Conservation (phyloP, 2,797 vertebrate species). For the Ptychobarbus kaznakovi region DNA sequence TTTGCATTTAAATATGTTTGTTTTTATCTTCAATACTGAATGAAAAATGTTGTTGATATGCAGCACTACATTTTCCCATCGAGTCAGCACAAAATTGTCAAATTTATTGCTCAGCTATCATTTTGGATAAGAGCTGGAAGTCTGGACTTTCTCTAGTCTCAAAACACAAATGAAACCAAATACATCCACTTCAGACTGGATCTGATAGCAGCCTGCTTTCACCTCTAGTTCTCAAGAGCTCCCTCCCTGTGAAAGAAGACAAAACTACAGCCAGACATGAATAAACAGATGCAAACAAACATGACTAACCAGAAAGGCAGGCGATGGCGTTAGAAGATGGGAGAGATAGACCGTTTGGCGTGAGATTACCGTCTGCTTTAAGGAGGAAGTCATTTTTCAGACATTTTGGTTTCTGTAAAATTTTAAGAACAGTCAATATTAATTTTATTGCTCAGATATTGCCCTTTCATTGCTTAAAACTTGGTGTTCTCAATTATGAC, state of each 20-base stretch:
- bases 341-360: background rate
- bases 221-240: background rate
- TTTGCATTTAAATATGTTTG: background rate
- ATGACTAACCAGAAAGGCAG: conserved; percentile 49
- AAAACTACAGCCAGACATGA: conserved; percentile 49
- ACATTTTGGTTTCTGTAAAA: background rate
- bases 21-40: background rate
- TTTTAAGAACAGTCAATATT: background rate
- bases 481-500: background rate
- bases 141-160: conserved; percentile 42
- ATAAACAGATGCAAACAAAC: conserved; percentile 51
- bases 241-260: conserved; percentile 10
- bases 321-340: conserved; percentile 1
- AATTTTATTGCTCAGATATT: background rate
- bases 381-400: background rate
- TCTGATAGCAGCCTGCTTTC: conserved; percentile 28
- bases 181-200: conserved; percentile 39
- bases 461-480: background rate
- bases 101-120: conserved; percentile 16
- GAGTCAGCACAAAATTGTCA: background rate
- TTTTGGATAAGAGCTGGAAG: conserved; percentile 15
- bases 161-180: conserved; percentile 46
- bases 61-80: background rate
- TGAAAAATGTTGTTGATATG: background rate
- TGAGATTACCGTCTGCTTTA: background rate